Evolutionary conservation across 2,113 vertebrate genomes (phyloP).

Genomic region (Nesogale talazaci): DNA sequence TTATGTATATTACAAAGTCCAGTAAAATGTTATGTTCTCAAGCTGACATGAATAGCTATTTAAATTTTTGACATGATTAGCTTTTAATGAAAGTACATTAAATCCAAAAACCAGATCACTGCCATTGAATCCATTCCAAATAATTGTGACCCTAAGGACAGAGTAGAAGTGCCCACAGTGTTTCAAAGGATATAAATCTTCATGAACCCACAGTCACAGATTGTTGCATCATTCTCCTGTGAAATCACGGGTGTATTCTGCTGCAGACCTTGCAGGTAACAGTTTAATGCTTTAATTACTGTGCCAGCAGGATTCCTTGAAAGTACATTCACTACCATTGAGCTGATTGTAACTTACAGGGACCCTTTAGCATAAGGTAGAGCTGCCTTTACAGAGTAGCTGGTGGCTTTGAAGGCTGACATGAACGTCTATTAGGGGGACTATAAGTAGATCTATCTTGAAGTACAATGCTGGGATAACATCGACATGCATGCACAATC

Average conservation of each 20-base stretch:
- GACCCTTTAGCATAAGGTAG: too few species aligned
- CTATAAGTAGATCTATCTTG: too few species aligned
- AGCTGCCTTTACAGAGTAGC: too few species aligned
- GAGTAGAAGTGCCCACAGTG: background rate
- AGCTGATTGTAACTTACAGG: too few species aligned
- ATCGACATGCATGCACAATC: too few species aligned
- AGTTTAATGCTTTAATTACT: background rate
- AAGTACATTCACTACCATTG: background rate
- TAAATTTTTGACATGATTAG: background rate
- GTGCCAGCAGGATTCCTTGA: background rate
- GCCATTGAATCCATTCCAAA: background rate
- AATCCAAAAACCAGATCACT: background rate
- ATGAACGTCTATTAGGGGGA: too few species aligned
- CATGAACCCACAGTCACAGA: background rate
- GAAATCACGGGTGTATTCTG: background rate
- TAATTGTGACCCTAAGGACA: background rate
- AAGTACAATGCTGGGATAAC: too few species aligned
- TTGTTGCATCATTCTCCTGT: background rate
- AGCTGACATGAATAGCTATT: slow-evolving; percentile 15
- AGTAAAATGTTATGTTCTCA: too few species aligned
- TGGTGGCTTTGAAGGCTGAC: too few species aligned
- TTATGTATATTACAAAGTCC: background rate
- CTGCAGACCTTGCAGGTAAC: background rate
- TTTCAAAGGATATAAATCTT: background rate
- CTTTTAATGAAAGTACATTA: slow-evolving; percentile 34